These are phyloP conservation scores for Cryptus viduatorius DNA, from an alignment of 2,888 invertebrate species.

Conservation along the genomic window DNA sequence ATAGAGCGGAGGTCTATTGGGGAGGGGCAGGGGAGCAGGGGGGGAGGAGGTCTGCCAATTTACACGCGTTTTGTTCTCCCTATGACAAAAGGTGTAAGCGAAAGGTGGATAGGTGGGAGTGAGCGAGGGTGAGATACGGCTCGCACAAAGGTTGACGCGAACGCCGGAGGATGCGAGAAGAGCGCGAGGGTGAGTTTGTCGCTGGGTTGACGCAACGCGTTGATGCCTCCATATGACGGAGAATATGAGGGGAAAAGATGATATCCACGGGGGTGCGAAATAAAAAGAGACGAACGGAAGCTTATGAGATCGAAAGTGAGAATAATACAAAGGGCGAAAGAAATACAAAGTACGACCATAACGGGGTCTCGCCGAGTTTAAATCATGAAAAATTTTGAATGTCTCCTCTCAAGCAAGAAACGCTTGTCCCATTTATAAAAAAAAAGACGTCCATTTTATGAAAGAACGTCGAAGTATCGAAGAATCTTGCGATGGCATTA, in stretches of 20 bases:
- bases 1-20: slow-evolving; percentile 65
- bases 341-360: slow-evolving; percentile 1
- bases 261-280: slow-evolving; percentile 4
- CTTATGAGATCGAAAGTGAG: slow-evolving; percentile 26
- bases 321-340: slow-evolving; percentile 23
- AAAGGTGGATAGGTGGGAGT: slow-evolving; percentile 73
- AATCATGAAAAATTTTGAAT: not conserved
- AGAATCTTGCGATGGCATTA: not conserved
- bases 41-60: slow-evolving; percentile 79
- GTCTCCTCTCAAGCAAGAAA: not conserved
- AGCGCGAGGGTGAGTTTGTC: slow-evolving; percentile 60
- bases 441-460: not conserved
- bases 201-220: slow-evolving; percentile 68
- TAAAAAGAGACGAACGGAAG: slow-evolving; percentile 25
- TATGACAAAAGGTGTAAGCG: slow-evolving; percentile 80
- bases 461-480: not conserved
- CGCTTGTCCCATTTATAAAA: not conserved
- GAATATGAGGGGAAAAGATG: slow-evolving; percentile 51
- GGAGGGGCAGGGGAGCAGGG: slow-evolving; percentile 63
- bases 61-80: slow-evolving; percentile 82
- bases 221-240: slow-evolving; percentile 57
- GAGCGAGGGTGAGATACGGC: slow-evolving; percentile 59
- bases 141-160: slow-evolving; percentile 71
- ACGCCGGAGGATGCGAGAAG: slow-evolving; percentile 64
- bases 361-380: not conserved